These are phyloP conservation scores for Pandemis heparana DNA, from an alignment of 2,888 invertebrate genomes.

Conservation along the genomic window DNA sequence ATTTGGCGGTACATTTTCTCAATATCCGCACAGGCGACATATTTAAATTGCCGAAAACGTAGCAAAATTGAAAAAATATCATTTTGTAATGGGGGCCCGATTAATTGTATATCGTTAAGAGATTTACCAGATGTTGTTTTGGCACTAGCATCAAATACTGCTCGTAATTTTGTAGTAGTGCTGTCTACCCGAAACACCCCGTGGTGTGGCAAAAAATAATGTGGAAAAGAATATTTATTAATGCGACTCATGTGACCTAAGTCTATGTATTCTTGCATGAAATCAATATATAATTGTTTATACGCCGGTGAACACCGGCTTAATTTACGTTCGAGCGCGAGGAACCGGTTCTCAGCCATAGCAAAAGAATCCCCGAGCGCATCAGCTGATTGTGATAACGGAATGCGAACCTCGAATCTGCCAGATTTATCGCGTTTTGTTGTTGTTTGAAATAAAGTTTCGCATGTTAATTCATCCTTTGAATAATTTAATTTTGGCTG, in stretches of 20 bases:
- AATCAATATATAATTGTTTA: slow-evolving; percentile 39
- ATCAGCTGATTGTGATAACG: slow-evolving; percentile 41
- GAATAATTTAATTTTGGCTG: slow-evolving; percentile 6
- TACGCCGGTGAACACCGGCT: slow-evolving; percentile 35
- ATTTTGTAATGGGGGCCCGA: slow-evolving; percentile 50
- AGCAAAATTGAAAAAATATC: slow-evolving; percentile 52
- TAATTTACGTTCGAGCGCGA: slow-evolving; percentile 44
- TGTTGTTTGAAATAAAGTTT: slow-evolving; percentile 31
- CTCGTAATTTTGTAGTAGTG: slow-evolving; percentile 45
- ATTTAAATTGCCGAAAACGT: slow-evolving; percentile 39
- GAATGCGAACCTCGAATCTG: slow-evolving; percentile 46
- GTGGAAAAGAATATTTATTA: slow-evolving; percentile 32
- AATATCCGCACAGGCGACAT: slow-evolving; percentile 52
- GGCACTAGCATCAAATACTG: slow-evolving; percentile 45
- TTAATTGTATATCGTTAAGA: slow-evolving; percentile 49
- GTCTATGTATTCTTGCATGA: slow-evolving; percentile 38
- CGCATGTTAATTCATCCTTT: slow-evolving; percentile 1
- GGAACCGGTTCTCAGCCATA: slow-evolving; percentile 42
- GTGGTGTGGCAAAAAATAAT: slow-evolving; percentile 46
- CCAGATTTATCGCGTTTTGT: slow-evolving; percentile 44
- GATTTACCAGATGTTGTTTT: slow-evolving; percentile 42
- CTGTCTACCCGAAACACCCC: slow-evolving; percentile 41
- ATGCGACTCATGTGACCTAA: slow-evolving; percentile 45
- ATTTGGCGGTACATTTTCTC: slow-evolving; percentile 57
- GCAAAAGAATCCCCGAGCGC: slow-evolving; percentile 44